Conservation (phyloP, 2,113 vertebrate species). For the Galbula dea region DNA sequence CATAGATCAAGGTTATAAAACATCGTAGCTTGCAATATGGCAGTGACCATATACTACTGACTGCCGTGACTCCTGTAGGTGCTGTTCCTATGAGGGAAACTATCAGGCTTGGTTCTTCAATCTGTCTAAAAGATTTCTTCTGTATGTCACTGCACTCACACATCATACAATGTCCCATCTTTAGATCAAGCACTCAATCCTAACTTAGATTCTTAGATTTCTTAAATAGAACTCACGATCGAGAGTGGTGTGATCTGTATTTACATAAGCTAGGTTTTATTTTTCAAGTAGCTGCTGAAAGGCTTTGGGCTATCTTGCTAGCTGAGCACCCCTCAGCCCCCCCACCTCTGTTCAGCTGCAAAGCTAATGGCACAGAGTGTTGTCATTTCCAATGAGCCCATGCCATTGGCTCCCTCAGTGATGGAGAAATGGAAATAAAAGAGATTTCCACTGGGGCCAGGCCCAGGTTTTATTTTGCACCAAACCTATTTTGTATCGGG, state of each 20-base stretch:
- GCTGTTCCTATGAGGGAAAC: background rate
- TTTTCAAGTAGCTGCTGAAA: background rate
- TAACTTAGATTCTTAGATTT: background rate
- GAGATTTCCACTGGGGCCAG: background rate
- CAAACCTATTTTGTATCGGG: background rate
- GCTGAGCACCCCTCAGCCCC: background rate
- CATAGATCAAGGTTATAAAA: background rate
- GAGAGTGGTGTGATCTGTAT: accelerated
- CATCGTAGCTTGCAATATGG: background rate
- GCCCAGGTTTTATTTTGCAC: background rate
- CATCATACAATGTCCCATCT: background rate
- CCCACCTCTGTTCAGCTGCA: background rate
- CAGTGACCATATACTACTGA: background rate
- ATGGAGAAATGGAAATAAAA: background rate
- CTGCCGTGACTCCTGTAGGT: background rate
- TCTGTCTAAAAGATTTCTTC: background rate
- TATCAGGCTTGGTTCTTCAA: background rate
- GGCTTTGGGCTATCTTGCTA: background rate
- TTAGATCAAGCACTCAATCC: background rate
- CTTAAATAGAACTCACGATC: background rate
- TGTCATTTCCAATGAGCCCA: accelerated
- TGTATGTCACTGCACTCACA: background rate
- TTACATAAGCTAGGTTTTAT: background rate
- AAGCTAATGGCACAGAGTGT: background rate
- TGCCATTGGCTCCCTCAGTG: too few species aligned